Evolutionary conservation across 2,113 vertebrate species (phyloP).

Genomic region (Vidua chalybeata): DNA sequence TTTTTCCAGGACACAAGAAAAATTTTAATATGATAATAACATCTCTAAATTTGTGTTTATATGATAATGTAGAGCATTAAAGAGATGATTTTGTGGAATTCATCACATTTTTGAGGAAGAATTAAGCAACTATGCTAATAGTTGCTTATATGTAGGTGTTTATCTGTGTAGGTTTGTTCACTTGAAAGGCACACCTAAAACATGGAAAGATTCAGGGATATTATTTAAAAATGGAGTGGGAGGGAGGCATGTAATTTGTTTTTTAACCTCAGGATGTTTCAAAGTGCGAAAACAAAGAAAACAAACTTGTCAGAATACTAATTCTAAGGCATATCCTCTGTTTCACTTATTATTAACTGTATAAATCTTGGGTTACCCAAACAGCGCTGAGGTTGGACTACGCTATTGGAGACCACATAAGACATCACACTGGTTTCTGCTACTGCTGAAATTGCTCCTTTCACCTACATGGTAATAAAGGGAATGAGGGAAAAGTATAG

Average conservation of each 20-base stretch:
- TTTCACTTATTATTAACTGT: not conserved
- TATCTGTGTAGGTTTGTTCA: not conserved
- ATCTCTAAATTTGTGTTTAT: not conserved
- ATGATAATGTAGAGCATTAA: not conserved
- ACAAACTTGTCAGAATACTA: not conserved
- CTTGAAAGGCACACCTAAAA: not conserved
- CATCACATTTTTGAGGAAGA: not conserved
- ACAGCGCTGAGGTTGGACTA: not conserved
- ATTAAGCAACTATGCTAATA: not conserved
- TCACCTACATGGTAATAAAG: not conserved
- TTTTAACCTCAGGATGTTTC: not conserved
- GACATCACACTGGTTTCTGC: not conserved
- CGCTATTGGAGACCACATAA: not conserved
- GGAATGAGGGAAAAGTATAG: not conserved
- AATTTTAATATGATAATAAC: not conserved
- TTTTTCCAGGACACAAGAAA: not conserved
- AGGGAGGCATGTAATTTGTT: not conserved
- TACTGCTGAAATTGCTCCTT: not conserved
- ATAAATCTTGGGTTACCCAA: not conserved
- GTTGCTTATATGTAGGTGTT: not conserved
- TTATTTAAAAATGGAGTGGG: not conserved
- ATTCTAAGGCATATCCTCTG: not conserved
- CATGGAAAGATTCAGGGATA: not conserved
- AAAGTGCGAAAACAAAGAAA: not conserved
- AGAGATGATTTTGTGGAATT: not conserved